Evolutionary conservation across 2,888 invertebrate species (phyloP), one percentile per base, ranked within the genome.

Genomic region (Disparrhopalites patrizii): DNA sequence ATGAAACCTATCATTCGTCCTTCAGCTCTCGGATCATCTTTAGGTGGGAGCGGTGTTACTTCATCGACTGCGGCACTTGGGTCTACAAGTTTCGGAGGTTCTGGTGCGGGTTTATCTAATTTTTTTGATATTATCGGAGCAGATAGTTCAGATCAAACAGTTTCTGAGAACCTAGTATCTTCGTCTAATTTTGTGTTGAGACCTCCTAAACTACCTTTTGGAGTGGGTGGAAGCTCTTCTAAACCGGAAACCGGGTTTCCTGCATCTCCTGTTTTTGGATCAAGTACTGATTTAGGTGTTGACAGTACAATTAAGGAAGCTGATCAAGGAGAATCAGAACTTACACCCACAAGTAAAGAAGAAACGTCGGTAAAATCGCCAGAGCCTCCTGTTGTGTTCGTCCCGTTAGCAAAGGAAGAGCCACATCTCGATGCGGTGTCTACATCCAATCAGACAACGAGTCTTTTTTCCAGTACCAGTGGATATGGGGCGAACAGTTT

Each of bases 1-100:
- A 57, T 52, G 2, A 31, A 56, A 30, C 66, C 66, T 7, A 66
- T 66, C 43, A 66, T 66, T 56, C 61, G 66, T 36, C 66, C 66
- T n/a, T 66, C 66, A 18, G 63, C 63, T 3, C 25, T 63, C 18
- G 55, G 47, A 18, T 43, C 63, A 4, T 56, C 63, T 28, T 25
- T 63, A 28, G 61, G 54, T 5, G 54, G 61, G 27, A 23, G 50
- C 28, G 61, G 61, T 13, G 61, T 61, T 10, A 50, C 61, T 1
- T 61, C 61, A 7, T 51, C 61, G 5, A 51, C 61, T 3, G 15
- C 36, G 36, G 20, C 47, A 18, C 20, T 43, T 7, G 47, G 47
- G 23, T 18, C 23, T 43, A 10, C 43, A 10, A 18, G n/a, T 23
- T 58, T 58, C n/a, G 58, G 58, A 13, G 38, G 43, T 28, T 31